phyloP scores from a whole-genome alignment of 2,113 vertebrate species.

The Dicerorhinus sumatrensis region DNA sequence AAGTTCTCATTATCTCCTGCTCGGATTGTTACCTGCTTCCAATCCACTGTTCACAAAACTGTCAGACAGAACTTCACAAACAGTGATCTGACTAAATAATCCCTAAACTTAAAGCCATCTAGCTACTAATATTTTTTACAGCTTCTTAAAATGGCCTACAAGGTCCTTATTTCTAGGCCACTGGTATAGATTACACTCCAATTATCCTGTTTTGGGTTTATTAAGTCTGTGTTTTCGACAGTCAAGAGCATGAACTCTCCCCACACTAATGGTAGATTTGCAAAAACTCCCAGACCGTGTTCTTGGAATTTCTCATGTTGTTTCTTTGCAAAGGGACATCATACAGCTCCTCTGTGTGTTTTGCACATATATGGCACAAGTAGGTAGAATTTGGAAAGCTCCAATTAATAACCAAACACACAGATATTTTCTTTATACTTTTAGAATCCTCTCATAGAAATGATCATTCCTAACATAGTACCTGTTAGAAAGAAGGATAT shows the following conservation, averaged over 20 bases:
- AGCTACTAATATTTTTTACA: neutral
- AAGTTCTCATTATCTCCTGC: conserved; percentile 4
- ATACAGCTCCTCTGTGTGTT: neutral
- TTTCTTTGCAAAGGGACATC: neutral
- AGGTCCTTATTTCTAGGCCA: neutral
- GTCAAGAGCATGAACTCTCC: neutral
- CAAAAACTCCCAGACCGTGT: neutral
- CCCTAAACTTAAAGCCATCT: neutral
- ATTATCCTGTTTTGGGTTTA: neutral
- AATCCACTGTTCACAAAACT: neutral
- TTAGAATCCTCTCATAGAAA: neutral
- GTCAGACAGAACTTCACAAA: conserved; percentile 19
- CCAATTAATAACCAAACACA: conserved; percentile 14
- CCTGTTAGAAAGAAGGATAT: neutral
- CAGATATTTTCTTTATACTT: neutral
- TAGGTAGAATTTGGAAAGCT: neutral
- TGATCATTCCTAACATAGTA: neutral
- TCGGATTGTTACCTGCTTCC: neutral
- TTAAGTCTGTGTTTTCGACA: neutral
- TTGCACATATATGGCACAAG: neutral
- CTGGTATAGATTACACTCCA: neutral
- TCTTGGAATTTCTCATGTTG: neutral
- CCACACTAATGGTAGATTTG: neutral
- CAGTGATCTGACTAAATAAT: neutral
- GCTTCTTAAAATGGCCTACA: neutral